Evolutionary conservation across 2,797 vertebrate genomes (phyloP), one percentile per base, ranked within the genome.

Genomic region (Thalassophryne amazonica): DNA sequence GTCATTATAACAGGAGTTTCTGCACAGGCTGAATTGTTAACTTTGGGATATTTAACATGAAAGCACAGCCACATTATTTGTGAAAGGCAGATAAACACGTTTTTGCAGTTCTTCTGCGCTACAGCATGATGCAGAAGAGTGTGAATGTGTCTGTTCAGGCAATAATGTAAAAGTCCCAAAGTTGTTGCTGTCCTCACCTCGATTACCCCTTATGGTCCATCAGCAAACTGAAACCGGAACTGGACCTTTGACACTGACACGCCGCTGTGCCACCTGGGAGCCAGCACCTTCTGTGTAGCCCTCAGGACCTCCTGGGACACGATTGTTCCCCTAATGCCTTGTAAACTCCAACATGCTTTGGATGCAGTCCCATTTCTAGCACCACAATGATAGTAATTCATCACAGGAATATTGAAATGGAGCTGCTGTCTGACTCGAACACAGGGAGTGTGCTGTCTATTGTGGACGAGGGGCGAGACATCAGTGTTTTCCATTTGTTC

Each of bases 251-350:
- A 65, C 60, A 42, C 25, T n/a, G 59, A 19, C 46, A 60, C 19
- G 6, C 56, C 16, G 65, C 54, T 32, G 43, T 18, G 38, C 64
- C 83, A 81, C 78, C 76, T 78, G 69, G 71, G 74, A 60, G 78
- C 71, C 69, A 73, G 66, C 38, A 24, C 36, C 34, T 60, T 56
- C 46, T 59, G 57, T 45, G 39, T 56, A 41, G 60, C 48, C 56
- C 66, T 43, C 50, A 14, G 37, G 34, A 51, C 62, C 74, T 63
- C 66, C 52, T 18, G 60, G 78, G 83, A 84, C 16, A 36, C 62
- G 21, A 84, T 86, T 87, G 83, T 88, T 80, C 52, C 43, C 32
- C 54, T 77, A 69, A 76, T 76, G 72, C 78, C 73, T 66, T 80
- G 78, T 81, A 60, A 60, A 80, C 69, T 80, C 76, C 81, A 78